Evolutionary conservation across 2,888 invertebrate genomes (phyloP).

Genomic region (Agrochola lota): DNA sequence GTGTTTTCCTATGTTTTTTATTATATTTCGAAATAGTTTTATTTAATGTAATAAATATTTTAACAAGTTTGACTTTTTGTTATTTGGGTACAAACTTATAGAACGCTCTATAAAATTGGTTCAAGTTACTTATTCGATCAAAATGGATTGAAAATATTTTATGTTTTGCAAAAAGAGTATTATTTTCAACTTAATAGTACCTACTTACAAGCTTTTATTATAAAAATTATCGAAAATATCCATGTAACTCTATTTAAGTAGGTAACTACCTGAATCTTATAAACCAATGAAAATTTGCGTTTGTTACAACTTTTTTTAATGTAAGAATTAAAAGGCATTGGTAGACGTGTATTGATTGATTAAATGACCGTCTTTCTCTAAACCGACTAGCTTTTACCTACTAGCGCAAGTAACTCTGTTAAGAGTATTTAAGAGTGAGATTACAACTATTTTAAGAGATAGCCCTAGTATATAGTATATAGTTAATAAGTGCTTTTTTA

Average conservation of each 20-base stretch:
- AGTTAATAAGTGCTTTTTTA: too few relatives aligned
- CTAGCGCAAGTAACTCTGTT: slow-evolving; percentile 49
- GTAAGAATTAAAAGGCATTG: not conserved
- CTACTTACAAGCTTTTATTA: not conserved
- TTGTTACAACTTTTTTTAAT: not conserved
- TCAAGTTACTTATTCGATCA: not conserved
- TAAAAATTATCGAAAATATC: not conserved
- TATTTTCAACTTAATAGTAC: not conserved
- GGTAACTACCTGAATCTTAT: not conserved
- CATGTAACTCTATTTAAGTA: not conserved
- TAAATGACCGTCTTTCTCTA: too few relatives aligned
- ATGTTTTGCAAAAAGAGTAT: not conserved
- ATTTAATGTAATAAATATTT: slow-evolving; percentile 32
- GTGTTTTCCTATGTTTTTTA: not conserved
- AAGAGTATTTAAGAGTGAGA: too few relatives aligned
- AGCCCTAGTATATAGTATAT: too few relatives aligned
- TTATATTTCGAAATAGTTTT: slow-evolving; percentile 30
- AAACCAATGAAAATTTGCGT: not conserved
- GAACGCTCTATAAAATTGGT: not conserved
- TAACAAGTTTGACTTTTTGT: slow-evolving; percentile 26
- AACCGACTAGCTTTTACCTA: not conserved
- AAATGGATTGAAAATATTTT: not conserved
- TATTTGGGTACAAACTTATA: too few relatives aligned
- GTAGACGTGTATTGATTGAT: not conserved
- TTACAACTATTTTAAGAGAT: too few relatives aligned